A percentile compares a stretch with the other conserved stretches of the same genome.
These are phyloP conservation scores for Bursaphelenchus mucronatus DNA, from an alignment of 1,140 invertebrate genomes.

Conservation along the genomic window DNA sequence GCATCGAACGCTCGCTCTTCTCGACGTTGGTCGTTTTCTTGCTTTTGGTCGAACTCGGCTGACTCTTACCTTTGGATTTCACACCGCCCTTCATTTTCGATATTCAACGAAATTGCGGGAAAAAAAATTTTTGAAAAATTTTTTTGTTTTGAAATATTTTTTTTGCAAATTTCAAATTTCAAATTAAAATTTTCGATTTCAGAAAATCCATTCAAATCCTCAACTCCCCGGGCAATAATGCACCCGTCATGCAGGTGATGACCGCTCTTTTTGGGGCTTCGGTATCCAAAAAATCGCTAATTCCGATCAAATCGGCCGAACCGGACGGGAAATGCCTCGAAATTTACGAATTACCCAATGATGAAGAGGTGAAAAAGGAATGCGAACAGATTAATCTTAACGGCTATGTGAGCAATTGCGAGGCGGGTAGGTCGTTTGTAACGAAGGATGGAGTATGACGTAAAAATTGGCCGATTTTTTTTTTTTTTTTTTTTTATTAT, in stretches of 20 bases:
- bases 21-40: too few relatives aligned
- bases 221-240: constrained; percentile 19
- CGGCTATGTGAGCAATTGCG: constrained; percentile 80
- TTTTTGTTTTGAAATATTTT: constrained; percentile 39
- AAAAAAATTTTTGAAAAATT: too few relatives aligned
- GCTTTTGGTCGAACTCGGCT: too few relatives aligned
- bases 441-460: too few relatives aligned
- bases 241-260: constrained; percentile 28
- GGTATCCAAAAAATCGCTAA: constrained; percentile 12
- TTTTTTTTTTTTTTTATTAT: too few relatives aligned
- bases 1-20: too few relatives aligned
- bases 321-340: constrained; percentile 20
- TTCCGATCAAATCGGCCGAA: constrained; percentile 26
- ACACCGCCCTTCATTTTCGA: too few relatives aligned
- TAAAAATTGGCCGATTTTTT: too few relatives aligned
- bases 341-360: constrained; percentile 23
- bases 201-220: constrained; percentile 45
- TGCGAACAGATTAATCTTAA: constrained; percentile 36
- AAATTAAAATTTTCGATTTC: not conserved
- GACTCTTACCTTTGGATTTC: too few relatives aligned
- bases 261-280: constrained; percentile 30
- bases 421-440: constrained; percentile 64
- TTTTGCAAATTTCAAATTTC: too few relatives aligned
- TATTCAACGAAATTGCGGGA: too few relatives aligned
- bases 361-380: not conserved